Conservation (phyloP, 2,113 vertebrate species). For the Saguinus imperator region DNA sequence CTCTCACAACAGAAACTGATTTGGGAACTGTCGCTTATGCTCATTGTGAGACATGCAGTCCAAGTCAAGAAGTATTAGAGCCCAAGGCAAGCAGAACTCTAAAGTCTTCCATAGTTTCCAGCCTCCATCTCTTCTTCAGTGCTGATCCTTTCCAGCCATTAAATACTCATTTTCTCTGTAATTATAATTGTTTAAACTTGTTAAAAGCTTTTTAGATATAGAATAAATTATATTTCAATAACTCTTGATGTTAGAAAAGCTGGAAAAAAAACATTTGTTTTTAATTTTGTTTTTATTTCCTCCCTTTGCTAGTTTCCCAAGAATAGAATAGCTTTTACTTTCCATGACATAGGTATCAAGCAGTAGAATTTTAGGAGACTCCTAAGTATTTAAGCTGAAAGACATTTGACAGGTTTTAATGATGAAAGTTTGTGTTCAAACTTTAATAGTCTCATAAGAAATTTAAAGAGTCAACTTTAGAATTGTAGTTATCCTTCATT, state of each 20-base stretch:
- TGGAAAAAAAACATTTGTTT: background rate
- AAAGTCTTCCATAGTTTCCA: rapidly evolving
- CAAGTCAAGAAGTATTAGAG: too few species aligned
- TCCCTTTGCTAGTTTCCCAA: background rate
- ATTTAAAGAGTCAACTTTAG: background rate
- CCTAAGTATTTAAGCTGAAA: background rate
- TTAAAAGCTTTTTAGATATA: background rate
- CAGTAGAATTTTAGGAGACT: background rate
- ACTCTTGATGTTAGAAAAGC: background rate
- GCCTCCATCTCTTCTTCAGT: background rate
- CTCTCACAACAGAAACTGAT: background rate
- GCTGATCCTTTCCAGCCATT: background rate
- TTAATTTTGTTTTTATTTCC: background rate
- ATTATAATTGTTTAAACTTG: background rate
- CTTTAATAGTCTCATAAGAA: background rate
- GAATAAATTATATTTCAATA: background rate
- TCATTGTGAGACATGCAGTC: background rate
- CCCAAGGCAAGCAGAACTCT: background rate
- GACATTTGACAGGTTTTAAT: background rate
- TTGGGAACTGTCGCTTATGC: background rate
- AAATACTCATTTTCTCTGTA: background rate
- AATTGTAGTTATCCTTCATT: background rate
- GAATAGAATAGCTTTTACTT: background rate
- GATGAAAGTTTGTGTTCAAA: background rate
- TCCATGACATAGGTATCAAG: background rate